Base-by-base conservation (phyloP, 2,113 vertebrate genomes). In the Carassius gibelio region DNA sequence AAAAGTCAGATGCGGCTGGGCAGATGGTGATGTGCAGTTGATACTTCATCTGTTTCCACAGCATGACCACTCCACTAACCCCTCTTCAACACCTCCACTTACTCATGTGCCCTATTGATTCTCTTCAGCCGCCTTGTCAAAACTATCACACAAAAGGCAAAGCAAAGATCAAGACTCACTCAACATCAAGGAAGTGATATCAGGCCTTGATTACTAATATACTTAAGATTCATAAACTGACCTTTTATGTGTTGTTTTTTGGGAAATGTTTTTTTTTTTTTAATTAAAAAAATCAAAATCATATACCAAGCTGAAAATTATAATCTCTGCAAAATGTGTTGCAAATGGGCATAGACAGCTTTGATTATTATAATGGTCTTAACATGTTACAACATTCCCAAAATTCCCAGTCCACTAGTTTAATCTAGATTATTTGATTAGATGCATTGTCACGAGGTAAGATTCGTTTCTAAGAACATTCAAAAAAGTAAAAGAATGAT, bases 81-180 rank as follows among this genome's bases (percentile, higher is more conserved):
- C 59, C 59, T 17, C 38, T 30, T 78, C 30, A 78, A 17, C 78
- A 81, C n/a, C 38, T 81, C n/a, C 21, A 66, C 61, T 50, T 5
- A n/a, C 61, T 21, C 14, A 50, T 81, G 78, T 15, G 59, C 78
- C n/a, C 0, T 50, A 81, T 66, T 17, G 78, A 66, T 81, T 81
- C 61, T 81, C 1, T 45, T 66, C 23, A 15, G 78, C 42, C 1
- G 55, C 36, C 76, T 79, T 26, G 78, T 81, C 78, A 81, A 81
- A 81, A 81, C 78, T 66, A 66, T 50, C 61, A 45, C 9, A 48
- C 61, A 64, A 11, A 81, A 81, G 61, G 76, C 76, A 61, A 59
- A 79, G 76, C 34, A 78, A 78, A 42, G 21, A 79, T 79, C 76
- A 79, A 79, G 34, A 61, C 55, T 79, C 55, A 61, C 55, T 81